phyloP scores from a whole-genome alignment of 2,888 invertebrate genomes.

The Papilio demoleus region DNA sequence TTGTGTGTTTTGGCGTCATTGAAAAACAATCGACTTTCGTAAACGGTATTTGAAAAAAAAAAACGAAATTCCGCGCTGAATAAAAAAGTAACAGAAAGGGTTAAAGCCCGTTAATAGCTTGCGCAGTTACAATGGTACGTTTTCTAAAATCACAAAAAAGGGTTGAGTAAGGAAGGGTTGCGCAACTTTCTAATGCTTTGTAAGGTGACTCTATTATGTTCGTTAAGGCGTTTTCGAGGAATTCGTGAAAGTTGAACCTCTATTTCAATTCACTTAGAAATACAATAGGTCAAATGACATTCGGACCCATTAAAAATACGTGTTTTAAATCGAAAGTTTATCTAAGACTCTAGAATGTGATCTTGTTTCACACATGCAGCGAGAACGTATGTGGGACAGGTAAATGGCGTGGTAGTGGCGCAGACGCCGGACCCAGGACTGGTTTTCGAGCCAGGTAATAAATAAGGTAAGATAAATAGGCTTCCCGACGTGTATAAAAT shows the following conservation, averaged over 20 bases:
- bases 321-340: conserved; percentile 21
- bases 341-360: conserved; percentile 35
- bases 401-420: conserved; percentile 52
- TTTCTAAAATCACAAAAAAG: conserved; percentile 72
- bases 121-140: conserved; percentile 69
- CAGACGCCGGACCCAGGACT: conserved; percentile 68
- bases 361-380: conserved; percentile 48
- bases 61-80: conserved; percentile 65
- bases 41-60: conserved; percentile 53
- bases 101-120: conserved; percentile 69
- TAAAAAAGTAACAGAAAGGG: conserved; percentile 78
- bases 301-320: conserved; percentile 9
- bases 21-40: conserved; percentile 47
- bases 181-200: conserved; percentile 82
- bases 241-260: conserved; percentile 76
- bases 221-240: conserved; percentile 66
- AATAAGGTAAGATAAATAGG: conserved; percentile 82
- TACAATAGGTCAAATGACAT: conserved; percentile 28
- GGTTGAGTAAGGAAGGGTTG: conserved; percentile 78
- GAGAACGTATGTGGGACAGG: conserved; percentile 60
- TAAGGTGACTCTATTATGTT: conserved; percentile 69
- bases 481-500: conserved; percentile 80
- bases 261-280: conserved; percentile 51
- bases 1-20: conserved; percentile 44
- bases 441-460: conserved; percentile 80